Percentiles rank a stretch among this genome's conserved stretches.
Evolutionary conservation across 2,888 invertebrate species (phyloP).

Genomic region (Drosophila parthenogenetica): DNA sequence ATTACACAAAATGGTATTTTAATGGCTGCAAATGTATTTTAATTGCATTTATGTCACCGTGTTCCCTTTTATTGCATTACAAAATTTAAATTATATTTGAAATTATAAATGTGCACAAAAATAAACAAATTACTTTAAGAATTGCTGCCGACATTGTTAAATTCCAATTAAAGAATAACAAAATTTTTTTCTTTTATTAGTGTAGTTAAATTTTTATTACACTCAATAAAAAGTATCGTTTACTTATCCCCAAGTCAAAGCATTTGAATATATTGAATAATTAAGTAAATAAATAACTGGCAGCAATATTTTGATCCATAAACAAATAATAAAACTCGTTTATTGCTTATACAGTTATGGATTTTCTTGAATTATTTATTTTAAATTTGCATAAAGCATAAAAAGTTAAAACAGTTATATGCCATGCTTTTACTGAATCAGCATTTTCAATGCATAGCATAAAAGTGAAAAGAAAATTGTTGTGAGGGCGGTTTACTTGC

Average conservation of each 20-base stretch:
- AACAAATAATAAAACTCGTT: not conserved
- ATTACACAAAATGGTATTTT: conserved; percentile 63
- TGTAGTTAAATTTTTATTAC: not conserved
- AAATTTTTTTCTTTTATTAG: not conserved
- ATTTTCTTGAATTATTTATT: conserved; percentile 8
- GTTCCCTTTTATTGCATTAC: conserved; percentile 39
- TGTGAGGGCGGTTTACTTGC: not conserved
- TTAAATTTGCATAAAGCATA: conserved; percentile 7
- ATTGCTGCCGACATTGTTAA: not conserved
- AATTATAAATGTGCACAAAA: not conserved
- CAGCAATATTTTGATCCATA: conserved; percentile 1
- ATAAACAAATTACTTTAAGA: not conserved
- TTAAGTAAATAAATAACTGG: not conserved
- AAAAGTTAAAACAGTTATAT: conserved; percentile 6
- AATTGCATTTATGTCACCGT: conserved; percentile 70
- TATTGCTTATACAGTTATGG: not conserved
- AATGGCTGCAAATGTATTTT: conserved; percentile 72
- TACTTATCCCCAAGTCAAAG: not conserved
- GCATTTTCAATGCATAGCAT: conserved; percentile 1
- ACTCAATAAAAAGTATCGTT: not conserved
- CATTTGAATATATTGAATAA: not conserved
- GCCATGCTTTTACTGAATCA: not conserved
- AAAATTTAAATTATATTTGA: conserved; percentile 7
- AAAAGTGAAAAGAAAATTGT: not conserved
- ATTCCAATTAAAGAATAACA: not conserved